These are phyloP conservation scores for Microctonus hyperodae DNA, from an alignment of 2,888 invertebrate genomes.

Conservation along the genomic window DNA sequence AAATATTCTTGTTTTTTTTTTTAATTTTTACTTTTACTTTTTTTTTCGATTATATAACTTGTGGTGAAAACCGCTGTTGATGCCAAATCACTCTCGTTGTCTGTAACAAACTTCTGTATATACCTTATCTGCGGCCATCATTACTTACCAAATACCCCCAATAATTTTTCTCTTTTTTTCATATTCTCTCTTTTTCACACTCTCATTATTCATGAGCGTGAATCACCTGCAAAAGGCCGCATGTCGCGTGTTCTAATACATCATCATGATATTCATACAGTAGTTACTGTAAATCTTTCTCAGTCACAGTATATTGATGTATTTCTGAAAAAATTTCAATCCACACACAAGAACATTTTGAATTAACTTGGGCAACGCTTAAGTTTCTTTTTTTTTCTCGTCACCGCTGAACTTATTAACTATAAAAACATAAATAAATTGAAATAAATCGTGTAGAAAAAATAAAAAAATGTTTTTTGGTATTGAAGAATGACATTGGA, in stretches of 20 bases:
- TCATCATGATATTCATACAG: constrained; percentile 62
- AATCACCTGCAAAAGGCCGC: constrained; percentile 63
- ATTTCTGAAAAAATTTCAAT: constrained; percentile 62
- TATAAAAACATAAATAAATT: constrained; percentile 37
- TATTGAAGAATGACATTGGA: not conserved
- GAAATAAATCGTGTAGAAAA: not conserved
- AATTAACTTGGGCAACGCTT: constrained; percentile 39
- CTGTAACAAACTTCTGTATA: constrained; percentile 4
- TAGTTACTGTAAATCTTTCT: constrained; percentile 52
- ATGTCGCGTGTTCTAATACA: constrained; percentile 61
- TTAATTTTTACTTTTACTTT: not conserved
- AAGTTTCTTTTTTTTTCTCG: constrained; percentile 14
- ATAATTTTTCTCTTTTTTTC: constrained; percentile 37
- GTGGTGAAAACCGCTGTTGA: not conserved
- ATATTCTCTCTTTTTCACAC: constrained; percentile 35
- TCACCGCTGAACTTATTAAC: not conserved
- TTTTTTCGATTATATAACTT: not conserved
- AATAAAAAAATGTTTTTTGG: constrained; percentile 9
- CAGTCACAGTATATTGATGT: constrained; percentile 57
- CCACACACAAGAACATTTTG: constrained; percentile 60
- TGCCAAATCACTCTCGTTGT: not conserved
- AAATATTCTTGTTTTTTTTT: not conserved
- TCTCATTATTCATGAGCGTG: constrained; percentile 39
- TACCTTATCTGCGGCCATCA: constrained; percentile 60
- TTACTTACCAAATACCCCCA: constrained; percentile 60